Conservation (phyloP, 2,888 invertebrate species). For the Pandemis heparana region DNA sequence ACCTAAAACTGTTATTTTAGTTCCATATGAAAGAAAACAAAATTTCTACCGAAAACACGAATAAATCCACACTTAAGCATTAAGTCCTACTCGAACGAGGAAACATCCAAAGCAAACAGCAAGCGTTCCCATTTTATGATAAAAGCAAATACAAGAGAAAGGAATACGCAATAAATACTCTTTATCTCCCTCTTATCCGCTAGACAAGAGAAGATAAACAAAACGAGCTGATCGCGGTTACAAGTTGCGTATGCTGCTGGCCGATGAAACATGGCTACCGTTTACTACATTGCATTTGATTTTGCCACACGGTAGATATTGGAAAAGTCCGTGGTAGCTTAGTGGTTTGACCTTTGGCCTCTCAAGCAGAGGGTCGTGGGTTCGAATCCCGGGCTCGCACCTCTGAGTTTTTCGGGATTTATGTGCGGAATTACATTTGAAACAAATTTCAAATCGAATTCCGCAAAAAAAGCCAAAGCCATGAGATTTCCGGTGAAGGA, state of each 20-base stretch:
- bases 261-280: slow-evolving; percentile 16
- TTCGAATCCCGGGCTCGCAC: too few relatives aligned
- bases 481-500: too few relatives aligned
- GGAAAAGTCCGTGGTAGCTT: too few relatives aligned
- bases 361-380: too few relatives aligned
- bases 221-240: slow-evolving; percentile 53
- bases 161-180: slow-evolving; percentile 73
- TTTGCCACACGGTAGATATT: neutral
- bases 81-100: slow-evolving; percentile 16
- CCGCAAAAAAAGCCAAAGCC: too few relatives aligned
- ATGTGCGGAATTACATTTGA: too few relatives aligned
- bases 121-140: slow-evolving; percentile 65
- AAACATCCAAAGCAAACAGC: slow-evolving; percentile 50
- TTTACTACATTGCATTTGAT: neutral
- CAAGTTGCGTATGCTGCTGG: slow-evolving; percentile 41
- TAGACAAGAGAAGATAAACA: slow-evolving; percentile 64
- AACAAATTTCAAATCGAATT: too few relatives aligned
- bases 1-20: neutral
- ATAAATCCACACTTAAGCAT: slow-evolving; percentile 16
- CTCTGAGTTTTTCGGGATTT: too few relatives aligned
- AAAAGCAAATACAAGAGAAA: slow-evolving; percentile 67
- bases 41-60: neutral
- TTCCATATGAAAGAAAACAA: neutral
- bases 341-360: too few relatives aligned
- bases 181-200: slow-evolving; percentile 72